phyloP scores from a whole-genome alignment of 2,797 vertebrate species.

The Esox lucius region DNA sequence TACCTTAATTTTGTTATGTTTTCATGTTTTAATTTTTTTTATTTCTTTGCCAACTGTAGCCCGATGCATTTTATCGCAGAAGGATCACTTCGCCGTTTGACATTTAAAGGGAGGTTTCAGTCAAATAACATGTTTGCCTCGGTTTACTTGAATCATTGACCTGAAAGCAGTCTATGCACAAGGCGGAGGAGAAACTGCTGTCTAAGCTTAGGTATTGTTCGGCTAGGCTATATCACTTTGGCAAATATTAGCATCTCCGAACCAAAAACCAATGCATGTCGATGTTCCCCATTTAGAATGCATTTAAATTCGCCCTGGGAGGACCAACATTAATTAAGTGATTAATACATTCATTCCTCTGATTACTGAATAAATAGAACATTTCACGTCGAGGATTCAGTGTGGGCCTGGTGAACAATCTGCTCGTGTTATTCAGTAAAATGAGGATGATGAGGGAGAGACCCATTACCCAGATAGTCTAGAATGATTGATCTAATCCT shows the following conservation, averaged over 20 bases:
- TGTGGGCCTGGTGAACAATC: not conserved
- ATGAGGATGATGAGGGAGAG: constrained; percentile 52
- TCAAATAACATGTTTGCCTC: not conserved
- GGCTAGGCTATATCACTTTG: not conserved
- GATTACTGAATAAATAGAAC: not conserved
- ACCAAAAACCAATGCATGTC: not conserved
- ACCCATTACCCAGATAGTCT: constrained; percentile 50
- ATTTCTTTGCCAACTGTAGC: not conserved
- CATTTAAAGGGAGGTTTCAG: not conserved
- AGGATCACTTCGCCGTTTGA: not conserved
- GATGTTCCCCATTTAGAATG: not conserved
- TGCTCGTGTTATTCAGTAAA: constrained; percentile 39
- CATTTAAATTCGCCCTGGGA: not conserved
- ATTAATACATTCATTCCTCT: not conserved
- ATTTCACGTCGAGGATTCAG: not conserved
- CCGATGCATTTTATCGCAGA: not conserved
- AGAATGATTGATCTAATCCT: constrained; percentile 64
- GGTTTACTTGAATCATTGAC: not conserved
- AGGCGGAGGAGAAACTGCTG: not conserved
- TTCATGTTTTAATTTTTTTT: not conserved
- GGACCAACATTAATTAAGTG: not conserved
- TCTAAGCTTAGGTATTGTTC: not conserved
- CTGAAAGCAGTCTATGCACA: not conserved
- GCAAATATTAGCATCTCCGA: not conserved
- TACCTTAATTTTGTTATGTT: not conserved